A percentile compares a stretch with the other conserved stretches of the same genome.
Conservation (phyloP, 2,888 invertebrate genomes). For the Parnassius apollo region DNA sequence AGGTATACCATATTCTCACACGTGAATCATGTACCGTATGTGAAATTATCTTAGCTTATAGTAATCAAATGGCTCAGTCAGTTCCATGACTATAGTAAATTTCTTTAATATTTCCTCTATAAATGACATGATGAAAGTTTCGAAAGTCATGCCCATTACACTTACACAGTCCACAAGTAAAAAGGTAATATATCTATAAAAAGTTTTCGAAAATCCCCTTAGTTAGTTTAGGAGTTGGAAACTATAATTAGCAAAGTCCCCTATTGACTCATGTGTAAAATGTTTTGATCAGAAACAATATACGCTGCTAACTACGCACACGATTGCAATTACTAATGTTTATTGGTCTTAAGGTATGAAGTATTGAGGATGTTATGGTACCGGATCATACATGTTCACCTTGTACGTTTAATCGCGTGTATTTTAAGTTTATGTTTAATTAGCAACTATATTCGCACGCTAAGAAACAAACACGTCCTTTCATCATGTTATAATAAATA, state of each 20-base stretch:
- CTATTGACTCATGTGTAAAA: not conserved
- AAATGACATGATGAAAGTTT: not conserved
- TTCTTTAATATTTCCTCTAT: not conserved
- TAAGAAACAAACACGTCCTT: no score
- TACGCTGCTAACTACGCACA: not conserved
- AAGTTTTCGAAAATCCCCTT: no score
- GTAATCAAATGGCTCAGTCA: no score
- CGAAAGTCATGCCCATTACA: no score
- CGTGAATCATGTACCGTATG: constrained; percentile 36
- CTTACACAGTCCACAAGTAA: no score
- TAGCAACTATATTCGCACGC: no score
- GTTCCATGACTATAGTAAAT: not conserved
- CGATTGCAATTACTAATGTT: not conserved
- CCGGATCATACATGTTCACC: not conserved
- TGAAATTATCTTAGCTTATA: constrained; percentile 42
- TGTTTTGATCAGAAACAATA: not conserved
- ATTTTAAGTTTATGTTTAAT: no score
- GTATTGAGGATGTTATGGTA: constrained; percentile 1
- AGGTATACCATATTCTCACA: constrained; percentile 67
- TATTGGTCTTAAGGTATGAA: not conserved
- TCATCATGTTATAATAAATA: no score
- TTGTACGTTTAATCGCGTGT: not conserved
- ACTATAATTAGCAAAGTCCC: not conserved
- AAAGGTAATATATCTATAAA: no score
- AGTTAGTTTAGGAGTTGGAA: not conserved